Base-by-base conservation (phyloP, 2,888 invertebrate genomes). In the Arrhopalites spinosus region DNA sequence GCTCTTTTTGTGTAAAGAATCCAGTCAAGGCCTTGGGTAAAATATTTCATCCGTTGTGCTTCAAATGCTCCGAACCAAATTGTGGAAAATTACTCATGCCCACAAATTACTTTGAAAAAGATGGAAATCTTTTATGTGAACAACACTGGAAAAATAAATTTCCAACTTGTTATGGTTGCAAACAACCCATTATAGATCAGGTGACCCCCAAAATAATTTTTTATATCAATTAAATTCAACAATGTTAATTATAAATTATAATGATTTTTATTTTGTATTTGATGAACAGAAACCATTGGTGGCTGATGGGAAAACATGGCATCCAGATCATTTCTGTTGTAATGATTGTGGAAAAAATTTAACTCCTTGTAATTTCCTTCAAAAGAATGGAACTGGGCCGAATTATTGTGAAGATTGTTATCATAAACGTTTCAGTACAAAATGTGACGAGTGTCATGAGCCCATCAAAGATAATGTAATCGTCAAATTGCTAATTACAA, bases 251-350 rank as follows among this genome's bases (percentile, higher is more conserved):
- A 15, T 61, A 11, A 36, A n/a, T 23, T 8, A 27, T 23, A 23
- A 61, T 61, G 2, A 27, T 61, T 61, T 20, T n/a, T n/a, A n/a
- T n/a, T n/a, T n/a, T n/a, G n/a, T n/a, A n/a, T n/a, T n/a, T n/a
- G n/a, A n/a, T n/a, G n/a, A n/a, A 71, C 25, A 70, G 67, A 76
- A 76, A 56, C 71, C 75, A 8, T n/a, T 72, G 17, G 66, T 66
- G 11, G 75, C 71, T 8, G 64, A 70, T 72, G 79, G 78, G 0
- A 70, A 79, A 72, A 77, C 78, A 27, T 82, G 77, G 77, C 82
- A 82, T 69, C 81, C 81, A 13, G 78, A 81, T 11, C 79, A 79
- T 59, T 82, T 82, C 73, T 30, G 29, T 53, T 78, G 77, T 36
- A 53, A 68, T 13, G 75, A 74, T 20, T 78, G 78, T 67, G 69